Evolutionary conservation across 2,113 vertebrate genomes (phyloP), one percentile per base, ranked within the genome.

Genomic region (Phyllostomus discolor): DNA sequence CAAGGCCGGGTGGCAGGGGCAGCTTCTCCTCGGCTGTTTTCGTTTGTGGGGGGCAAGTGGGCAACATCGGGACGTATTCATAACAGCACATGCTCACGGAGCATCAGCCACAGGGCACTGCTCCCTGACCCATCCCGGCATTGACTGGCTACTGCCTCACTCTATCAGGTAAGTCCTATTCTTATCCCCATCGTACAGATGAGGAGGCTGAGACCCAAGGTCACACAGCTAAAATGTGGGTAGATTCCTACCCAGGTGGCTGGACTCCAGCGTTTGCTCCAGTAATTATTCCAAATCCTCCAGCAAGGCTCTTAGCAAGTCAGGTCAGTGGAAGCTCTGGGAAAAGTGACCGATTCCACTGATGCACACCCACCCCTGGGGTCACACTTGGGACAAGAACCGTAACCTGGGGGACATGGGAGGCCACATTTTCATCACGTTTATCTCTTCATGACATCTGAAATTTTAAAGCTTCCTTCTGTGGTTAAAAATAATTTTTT

Each of bases 391-490:
- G 24, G 38, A 76, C 43, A 0, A 57, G 35, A 67, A 43, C 14
- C 35, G 70, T 1, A 14, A n/a, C 7, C 28, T 3, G 31, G 20
- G 52, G 26, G 50, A 79, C 9, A 24, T 0, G 2, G 57, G 72
- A 75, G 35, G 10, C n/a, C 24, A 50, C 1, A 1, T 69, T 64
- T 54, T 26, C 62, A 67, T 54, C 35, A 2, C 26, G 14, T 75
- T 54, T 33, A 48, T 75, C 54, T 52, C n/a, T 16, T 84, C 6
- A 0, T 59, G 33, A 76, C 6, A 2, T 59, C 11, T 84, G 62
- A 54, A 67, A 69, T 75, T 90, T 86, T 72, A 85, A 94, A 86
- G 35, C 41, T 88, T 79, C 64, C 64, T n/a, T 76, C 43, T 75
- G 16, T 15, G 31, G 72, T 83, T 73, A 62, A 84, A 83, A 35